Base-by-base conservation (phyloP, 2,888 invertebrate species). In the Lithophane semibrunnea region DNA sequence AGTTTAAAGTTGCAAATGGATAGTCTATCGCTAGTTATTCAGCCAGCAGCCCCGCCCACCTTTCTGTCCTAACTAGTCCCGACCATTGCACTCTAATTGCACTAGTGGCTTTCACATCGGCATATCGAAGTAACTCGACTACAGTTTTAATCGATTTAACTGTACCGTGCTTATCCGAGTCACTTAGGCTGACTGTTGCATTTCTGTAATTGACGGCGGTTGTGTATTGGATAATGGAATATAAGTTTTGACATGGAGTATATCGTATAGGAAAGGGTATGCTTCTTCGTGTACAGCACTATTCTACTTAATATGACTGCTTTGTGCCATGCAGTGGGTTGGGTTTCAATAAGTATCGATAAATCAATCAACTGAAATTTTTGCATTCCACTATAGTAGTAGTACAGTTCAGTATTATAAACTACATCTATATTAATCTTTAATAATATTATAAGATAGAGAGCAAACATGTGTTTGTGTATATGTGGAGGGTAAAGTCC, bases 141-240 rank as follows among this genome's bases (percentile, higher is more conserved):
- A 73, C 58, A 65, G 42, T 79, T 76, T 65, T 56, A 87, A 85
- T 87, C 88, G 86, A 87, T 85, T 77, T 44, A 65, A 80, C 79
- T 74, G 69, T 66, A 44, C 63, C 68, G 60, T 65, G 70, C 77
- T 80, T 85, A 85, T 79, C 70, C 77, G 67, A 87, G 85, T 79
- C 66, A 80, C 76, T 83, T 69, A 61, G 44, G 24, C 42, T 83
- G 80, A 84, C 77, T 83, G 73, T 80, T 83, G 83, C 80, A 77
- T 73, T 83, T 71, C 42, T 75, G 68, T 83, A 65, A 71, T 72
- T 68, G n/a, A 29, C 5, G 47, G 18, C 52, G 44, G 18, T 44
- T 37, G 29, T 64, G 21, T 68, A 44, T 81, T 44, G n/a, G 10
- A 10, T 60, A 24, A 16, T 47, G 78, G 47, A 29, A 54, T n/a